Evolutionary conservation across 2,113 vertebrate genomes (phyloP).

Genomic region (Spilogale gracilis): DNA sequence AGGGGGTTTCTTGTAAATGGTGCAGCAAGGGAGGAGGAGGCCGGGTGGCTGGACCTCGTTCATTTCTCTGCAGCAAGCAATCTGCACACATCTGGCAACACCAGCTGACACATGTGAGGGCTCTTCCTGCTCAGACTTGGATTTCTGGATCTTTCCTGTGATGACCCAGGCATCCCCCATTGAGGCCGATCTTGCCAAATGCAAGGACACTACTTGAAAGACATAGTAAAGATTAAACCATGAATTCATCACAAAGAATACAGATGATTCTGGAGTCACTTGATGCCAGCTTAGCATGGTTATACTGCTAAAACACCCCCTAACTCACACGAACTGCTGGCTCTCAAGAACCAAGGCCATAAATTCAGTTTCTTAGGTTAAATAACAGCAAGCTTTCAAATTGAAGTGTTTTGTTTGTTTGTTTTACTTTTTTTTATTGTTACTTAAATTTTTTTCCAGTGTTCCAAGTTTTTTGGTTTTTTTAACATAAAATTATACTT

Average conservation of each 20-base stretch:
- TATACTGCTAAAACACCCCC: not conserved
- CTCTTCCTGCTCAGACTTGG: not conserved
- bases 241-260: not conserved
- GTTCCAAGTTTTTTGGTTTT: too few species aligned
- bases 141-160: not conserved
- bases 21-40: not conserved
- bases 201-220: not conserved
- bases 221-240: not conserved
- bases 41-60: not conserved
- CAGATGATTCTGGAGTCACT: not conserved
- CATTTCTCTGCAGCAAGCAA: not conserved
- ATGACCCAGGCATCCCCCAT: not conserved
- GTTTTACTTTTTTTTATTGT: too few species aligned
- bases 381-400: not conserved
- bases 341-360: not conserved
- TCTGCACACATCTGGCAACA: not conserved
- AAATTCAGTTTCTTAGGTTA: not conserved
- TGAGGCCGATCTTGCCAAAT: not conserved
- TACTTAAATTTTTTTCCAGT: too few species aligned
- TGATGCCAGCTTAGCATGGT: not conserved
- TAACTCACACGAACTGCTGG: accelerated
- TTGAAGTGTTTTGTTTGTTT: not conserved
- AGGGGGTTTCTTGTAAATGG: not conserved
- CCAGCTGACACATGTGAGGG: not conserved
- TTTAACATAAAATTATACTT: too few species aligned